Conservation (phyloP, 2,797 vertebrate species). For the Alosa sapidissima region DNA sequence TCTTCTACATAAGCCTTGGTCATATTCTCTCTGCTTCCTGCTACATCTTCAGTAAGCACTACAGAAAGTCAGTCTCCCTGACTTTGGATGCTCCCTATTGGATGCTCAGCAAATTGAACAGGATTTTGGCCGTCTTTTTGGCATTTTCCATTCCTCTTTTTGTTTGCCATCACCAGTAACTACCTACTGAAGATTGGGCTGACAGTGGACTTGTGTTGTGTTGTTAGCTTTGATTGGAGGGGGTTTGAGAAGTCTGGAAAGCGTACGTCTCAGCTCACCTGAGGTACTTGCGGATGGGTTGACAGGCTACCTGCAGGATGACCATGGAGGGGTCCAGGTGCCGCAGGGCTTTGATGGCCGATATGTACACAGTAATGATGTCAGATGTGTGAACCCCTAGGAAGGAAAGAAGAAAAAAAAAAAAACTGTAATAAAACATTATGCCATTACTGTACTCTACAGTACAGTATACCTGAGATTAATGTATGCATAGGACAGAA, state of each 20-base stretch:
- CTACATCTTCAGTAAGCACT: background rate
- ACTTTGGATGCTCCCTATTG: too few species aligned
- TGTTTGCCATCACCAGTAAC: background rate
- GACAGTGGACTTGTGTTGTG: background rate
- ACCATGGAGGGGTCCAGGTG: slow-evolving; percentile 97
- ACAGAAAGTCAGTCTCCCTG: background rate
- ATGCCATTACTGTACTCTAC: background rate
- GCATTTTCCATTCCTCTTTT: background rate
- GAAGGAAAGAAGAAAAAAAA: background rate
- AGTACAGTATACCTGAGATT: too few species aligned
- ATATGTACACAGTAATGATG: slow-evolving; percentile 97
- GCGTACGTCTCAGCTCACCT: slow-evolving; percentile 67
- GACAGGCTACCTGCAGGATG: slow-evolving; percentile 93
- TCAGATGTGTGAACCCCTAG: slow-evolving; percentile 93
- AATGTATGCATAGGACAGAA: too few species aligned
- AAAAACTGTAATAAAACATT: background rate
- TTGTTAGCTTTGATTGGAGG: background rate
- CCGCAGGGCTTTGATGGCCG: slow-evolving; percentile 92
- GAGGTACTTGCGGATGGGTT: slow-evolving; percentile 94
- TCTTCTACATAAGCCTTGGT: background rate
- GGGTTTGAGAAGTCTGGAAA: background rate
- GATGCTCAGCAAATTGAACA: too few species aligned
- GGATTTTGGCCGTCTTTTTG: background rate
- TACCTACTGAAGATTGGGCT: background rate
- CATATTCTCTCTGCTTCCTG: too few species aligned